Evolutionary conservation across 2,888 invertebrate species (phyloP), one percentile per base, ranked within the genome.

Genomic region (Pseudolycoriella hygida): DNA sequence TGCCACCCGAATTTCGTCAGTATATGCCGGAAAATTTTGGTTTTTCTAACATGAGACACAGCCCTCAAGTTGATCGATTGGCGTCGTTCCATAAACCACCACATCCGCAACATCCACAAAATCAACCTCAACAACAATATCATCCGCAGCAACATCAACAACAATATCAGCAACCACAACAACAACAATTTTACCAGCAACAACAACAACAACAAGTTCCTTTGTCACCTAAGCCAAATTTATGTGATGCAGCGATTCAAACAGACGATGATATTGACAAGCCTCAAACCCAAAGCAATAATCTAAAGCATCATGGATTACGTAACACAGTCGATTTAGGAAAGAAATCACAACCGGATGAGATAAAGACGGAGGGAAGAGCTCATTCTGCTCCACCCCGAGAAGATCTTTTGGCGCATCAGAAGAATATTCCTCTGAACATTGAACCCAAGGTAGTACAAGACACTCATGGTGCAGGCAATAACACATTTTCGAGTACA

Each of bases 301-400:
- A 60, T 47, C 56, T 80, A 11, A 73, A 76, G 42, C 79, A 79
- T 53, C 76, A 80, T 71, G 77, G 77, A 3, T 60, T 80, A 48
- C 73, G 84, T 51, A 85, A 85, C 57, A 85, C 85, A 17, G 78
- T 83, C 49, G 84, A 85, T 59, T 74, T 85, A 57, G 83, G 83
- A 43, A 79, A 81, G 52, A 69, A 70, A 53, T 71, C 68, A 38
- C 72, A 71, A 50, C 56, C 61, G n/a, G 74, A 59, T 67, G 69
- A 54, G 72, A 72, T 51, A 57, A 54, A 8, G 60, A 60, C 47
- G 70, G 80, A 51, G 71, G 70, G 46, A 53, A 69, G 86, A 57
- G 81, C 83, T 44, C 79, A 80, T 73, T 86, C 86, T 52, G 85
- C 85, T 20, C 86, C 86, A 25, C 81, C 83, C 45, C 76, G 76